Conservation (phyloP, 2,888 invertebrate genomes). For the Oithona nana region DNA sequence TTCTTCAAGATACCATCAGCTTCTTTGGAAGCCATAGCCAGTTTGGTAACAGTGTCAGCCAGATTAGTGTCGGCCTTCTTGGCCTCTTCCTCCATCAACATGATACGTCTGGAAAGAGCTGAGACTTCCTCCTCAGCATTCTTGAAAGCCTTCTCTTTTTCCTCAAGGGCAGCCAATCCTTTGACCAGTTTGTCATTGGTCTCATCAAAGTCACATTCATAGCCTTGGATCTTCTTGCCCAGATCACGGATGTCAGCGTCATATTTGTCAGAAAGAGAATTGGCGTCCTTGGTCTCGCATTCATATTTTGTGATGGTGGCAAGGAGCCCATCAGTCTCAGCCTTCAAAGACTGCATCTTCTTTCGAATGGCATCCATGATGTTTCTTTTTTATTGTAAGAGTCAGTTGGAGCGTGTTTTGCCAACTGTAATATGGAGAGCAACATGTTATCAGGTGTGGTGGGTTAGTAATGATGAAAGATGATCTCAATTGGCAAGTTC, state of each 20-base stretch:
- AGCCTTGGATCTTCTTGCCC: conserved; percentile 5
- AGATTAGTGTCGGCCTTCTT: neutral
- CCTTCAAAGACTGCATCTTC: conserved; percentile 12
- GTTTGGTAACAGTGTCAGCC: conserved; percentile 5
- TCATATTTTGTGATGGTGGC: neutral
- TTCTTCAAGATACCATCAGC: conserved; percentile 8
- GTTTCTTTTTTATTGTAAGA: neutral
- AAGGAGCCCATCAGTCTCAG: conserved; percentile 1
- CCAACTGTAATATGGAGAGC: neutral
- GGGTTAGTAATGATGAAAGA: too few relatives aligned
- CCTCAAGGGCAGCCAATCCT: neutral
- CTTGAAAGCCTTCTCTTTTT: conserved; percentile 1
- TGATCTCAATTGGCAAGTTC: too few relatives aligned
- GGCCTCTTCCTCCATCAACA: conserved; percentile 12
- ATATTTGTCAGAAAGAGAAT: neutral
- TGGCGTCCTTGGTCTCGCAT: neutral
- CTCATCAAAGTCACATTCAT: neutral
- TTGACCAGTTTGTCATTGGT: conserved; percentile 9
- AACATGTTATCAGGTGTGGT: too few relatives aligned
- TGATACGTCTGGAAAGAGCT: neutral
- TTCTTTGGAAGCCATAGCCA: conserved; percentile 1
- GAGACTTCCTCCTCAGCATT: neutral
- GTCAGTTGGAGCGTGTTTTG: neutral
- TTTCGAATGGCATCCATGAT: conserved; percentile 10
- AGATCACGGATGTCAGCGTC: conserved; percentile 8